phyloP scores from a whole-genome alignment of 2,888 invertebrate genomes.

The Mimas tiliae region DNA sequence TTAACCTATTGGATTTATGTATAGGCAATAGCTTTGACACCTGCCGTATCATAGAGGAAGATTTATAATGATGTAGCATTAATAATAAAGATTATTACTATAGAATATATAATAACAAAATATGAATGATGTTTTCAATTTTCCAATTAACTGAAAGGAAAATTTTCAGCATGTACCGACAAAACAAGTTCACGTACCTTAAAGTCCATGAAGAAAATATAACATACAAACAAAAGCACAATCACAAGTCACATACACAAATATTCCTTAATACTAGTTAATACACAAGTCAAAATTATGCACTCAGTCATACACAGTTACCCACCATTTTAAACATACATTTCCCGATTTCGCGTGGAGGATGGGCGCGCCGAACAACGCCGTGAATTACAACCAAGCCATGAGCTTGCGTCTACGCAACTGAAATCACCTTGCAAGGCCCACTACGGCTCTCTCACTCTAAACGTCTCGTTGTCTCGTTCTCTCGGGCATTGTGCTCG shows the following conservation, averaged over 20 bases:
- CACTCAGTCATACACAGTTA: conserved; percentile 25
- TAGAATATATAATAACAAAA: not conserved
- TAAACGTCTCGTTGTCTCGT: conserved; percentile 58
- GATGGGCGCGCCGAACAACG: conserved; percentile 21
- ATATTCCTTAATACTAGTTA: conserved; percentile 31
- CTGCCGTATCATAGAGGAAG: not conserved
- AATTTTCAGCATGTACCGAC: conserved; percentile 22
- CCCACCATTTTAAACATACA: conserved; percentile 23
- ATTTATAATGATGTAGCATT: not conserved
- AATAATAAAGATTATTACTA: not conserved
- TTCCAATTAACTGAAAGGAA: conserved; percentile 24
- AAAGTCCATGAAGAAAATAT: conserved; percentile 41
- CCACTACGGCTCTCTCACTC: conserved; percentile 74
- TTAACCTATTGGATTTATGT: not conserved
- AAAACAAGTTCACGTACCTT: conserved; percentile 43
- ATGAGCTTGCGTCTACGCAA: conserved; percentile 81
- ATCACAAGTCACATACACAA: conserved; percentile 50
- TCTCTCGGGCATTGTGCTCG: conserved; percentile 83
- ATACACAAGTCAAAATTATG: conserved; percentile 37
- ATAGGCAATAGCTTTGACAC: not conserved
- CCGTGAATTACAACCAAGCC: conserved; percentile 67
- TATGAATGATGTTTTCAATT: not conserved
- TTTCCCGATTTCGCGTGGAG: conserved; percentile 29
- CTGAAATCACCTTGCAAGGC: conserved; percentile 85
- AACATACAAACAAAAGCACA: conserved; percentile 44